These are phyloP conservation scores for Seladonia tumulorum DNA, from an alignment of 2,888 invertebrate genomes.

Conservation along the genomic window DNA sequence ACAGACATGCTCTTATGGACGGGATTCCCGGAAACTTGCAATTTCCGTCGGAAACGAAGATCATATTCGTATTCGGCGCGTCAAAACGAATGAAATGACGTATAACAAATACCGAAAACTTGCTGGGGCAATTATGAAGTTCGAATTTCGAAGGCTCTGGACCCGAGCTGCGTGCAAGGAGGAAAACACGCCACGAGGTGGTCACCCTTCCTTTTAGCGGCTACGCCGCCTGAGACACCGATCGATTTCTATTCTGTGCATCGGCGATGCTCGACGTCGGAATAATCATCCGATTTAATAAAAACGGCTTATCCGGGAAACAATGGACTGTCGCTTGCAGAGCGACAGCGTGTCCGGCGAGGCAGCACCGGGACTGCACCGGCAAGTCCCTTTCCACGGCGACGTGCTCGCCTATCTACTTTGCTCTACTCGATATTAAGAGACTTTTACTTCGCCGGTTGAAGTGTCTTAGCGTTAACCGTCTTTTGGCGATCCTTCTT, in stretches of 20 bases:
- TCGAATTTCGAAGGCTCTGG: no score
- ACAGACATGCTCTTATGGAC: no score
- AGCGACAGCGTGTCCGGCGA: conserved; percentile 54
- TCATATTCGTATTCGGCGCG: background rate
- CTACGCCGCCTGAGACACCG: conserved; percentile 34
- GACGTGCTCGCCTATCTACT: conserved; percentile 35
- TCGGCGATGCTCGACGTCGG: conserved; percentile 73
- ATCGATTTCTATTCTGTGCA: conserved; percentile 55
- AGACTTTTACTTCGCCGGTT: conserved; percentile 46
- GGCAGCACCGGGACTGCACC: conserved; percentile 51
- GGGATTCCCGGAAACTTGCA: background rate
- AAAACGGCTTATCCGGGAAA: conserved; percentile 81
- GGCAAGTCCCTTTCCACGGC: conserved; percentile 31
- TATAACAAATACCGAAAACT: background rate
- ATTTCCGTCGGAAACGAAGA: background rate
- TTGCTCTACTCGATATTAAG: conserved; percentile 57
- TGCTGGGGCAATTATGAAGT: background rate
- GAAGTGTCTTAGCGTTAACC: background rate
- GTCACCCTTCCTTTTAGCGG: conserved; percentile 27
- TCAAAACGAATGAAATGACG: background rate
- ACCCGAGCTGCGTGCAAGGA: background rate
- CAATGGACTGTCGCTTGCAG: conserved; percentile 81
- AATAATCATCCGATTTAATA: conserved; percentile 81
- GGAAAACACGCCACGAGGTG: conserved; percentile 9
- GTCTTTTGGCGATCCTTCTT: conserved; percentile 4